phyloP scores from a whole-genome alignment of 2,888 invertebrate species.

The Aquatica leii region DNA sequence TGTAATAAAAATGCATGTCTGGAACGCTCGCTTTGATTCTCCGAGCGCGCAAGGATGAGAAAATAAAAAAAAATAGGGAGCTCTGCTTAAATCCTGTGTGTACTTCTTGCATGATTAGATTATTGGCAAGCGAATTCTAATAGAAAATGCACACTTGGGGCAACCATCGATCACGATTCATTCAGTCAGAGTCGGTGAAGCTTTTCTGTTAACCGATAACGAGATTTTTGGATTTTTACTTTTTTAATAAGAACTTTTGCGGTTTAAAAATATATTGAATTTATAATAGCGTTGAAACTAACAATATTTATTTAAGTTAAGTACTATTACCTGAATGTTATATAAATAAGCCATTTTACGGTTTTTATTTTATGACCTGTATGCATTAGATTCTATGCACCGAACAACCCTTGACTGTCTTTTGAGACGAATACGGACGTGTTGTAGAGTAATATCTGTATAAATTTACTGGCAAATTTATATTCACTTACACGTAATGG shows the following conservation, averaged over 20 bases:
- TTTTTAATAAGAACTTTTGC: background rate
- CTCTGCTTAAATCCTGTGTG: conserved; percentile 42
- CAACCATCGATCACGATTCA: conserved; percentile 48
- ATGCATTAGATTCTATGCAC: conserved; percentile 29
- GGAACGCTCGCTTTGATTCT: conserved; percentile 44
- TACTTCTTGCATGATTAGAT: conserved; percentile 50
- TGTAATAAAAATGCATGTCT: conserved; percentile 44
- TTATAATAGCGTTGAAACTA: too few relatives aligned
- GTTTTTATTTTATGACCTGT: conserved; percentile 31
- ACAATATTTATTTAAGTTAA: too few relatives aligned
- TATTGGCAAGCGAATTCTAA: conserved; percentile 51
- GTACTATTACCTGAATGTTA: too few relatives aligned
- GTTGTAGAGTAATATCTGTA: conserved; percentile 40
- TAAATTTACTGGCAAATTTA: conserved; percentile 41
- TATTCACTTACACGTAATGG: conserved; percentile 41
- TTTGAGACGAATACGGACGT: conserved; percentile 29
- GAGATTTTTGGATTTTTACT: conserved; percentile 12
- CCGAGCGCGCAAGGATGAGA: conserved; percentile 36
- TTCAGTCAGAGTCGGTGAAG: conserved; percentile 33
- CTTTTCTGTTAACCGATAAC: conserved; percentile 16
- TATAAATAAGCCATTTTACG: conserved; percentile 19
- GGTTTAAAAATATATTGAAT: too few relatives aligned
- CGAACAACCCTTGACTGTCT: conserved; percentile 26
- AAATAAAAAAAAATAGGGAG: conserved; percentile 35
- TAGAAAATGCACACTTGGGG: conserved; percentile 52